phyloP scores from a whole-genome alignment of 1,140 invertebrate genomes.

The Drosophila willistoni region DNA sequence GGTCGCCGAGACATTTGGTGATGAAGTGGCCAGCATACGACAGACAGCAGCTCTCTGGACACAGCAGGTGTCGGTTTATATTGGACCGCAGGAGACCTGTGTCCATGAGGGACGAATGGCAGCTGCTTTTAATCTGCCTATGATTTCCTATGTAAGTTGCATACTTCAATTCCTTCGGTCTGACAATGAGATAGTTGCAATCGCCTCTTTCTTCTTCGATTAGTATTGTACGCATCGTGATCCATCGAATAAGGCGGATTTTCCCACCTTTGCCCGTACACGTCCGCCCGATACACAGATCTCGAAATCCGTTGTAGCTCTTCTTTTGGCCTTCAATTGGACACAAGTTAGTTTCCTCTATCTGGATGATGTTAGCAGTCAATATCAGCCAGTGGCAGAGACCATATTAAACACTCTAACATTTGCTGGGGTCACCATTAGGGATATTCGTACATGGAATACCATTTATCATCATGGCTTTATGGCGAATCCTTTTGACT shows the following conservation, averaged over 20 bases:
- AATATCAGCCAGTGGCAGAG: conserved; percentile 89
- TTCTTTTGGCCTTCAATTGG: conserved; percentile 91
- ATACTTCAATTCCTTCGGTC: too few relatives aligned
- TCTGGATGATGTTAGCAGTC: conserved; percentile 87
- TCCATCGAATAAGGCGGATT: conserved; percentile 93
- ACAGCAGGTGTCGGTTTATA: conserved; percentile 93
- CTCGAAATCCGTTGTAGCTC: conserved; percentile 93
- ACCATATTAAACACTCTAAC: conserved; percentile 89
- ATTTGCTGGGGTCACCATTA: conserved; percentile 88
- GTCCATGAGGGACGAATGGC: conserved; percentile 97
- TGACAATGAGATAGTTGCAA: too few relatives aligned
- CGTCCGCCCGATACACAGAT: conserved; percentile 96
- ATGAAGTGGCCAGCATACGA: conserved; percentile 93
- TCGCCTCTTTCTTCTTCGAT: background rate
- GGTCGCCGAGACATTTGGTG: conserved; percentile 95
- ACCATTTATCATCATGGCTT: conserved; percentile 91
- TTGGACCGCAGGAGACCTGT: conserved; percentile 98
- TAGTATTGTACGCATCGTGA: conserved; percentile 94
- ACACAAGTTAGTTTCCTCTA: conserved; percentile 89
- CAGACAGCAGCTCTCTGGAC: conserved; percentile 94
- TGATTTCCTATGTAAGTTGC: conserved; percentile 91
- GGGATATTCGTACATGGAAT: conserved; percentile 87
- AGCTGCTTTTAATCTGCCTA: conserved; percentile 95
- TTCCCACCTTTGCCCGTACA: conserved; percentile 96
- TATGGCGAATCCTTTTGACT: conserved; percentile 90